Evolutionary conservation across 2,888 invertebrate species (phyloP).

Genomic region (Leistus spinibarbis): DNA sequence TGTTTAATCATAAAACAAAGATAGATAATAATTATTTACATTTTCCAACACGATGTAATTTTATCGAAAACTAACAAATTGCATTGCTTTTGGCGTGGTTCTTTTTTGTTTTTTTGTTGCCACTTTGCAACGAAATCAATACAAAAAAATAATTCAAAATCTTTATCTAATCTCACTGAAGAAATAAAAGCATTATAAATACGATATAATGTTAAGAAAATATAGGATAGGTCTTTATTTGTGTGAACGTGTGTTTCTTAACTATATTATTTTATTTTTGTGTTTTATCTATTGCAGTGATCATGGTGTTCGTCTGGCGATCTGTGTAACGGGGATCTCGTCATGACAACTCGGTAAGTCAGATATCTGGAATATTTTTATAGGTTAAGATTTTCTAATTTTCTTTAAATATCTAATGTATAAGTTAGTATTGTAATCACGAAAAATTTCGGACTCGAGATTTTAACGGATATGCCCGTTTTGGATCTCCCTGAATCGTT

Average conservation of each 20-base stretch:
- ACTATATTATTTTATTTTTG: constrained; percentile 33
- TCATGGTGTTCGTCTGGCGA: constrained; percentile 16
- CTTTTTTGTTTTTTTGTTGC: neutral
- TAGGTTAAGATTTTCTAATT: too few species aligned
- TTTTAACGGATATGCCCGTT: too few species aligned
- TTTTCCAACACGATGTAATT: neutral
- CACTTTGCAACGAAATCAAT: neutral
- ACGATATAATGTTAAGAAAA: constrained; percentile 28
- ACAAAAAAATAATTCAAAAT: constrained; percentile 17
- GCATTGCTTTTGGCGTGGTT: neutral
- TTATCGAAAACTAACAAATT: neutral
- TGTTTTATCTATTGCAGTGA: constrained; percentile 36
- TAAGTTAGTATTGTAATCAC: too few species aligned
- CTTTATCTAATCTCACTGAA: constrained; percentile 29
- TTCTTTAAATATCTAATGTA: too few species aligned
- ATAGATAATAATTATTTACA: neutral
- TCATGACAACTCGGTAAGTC: constrained; percentile 31
- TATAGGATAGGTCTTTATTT: constrained; percentile 21
- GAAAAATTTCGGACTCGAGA: too few species aligned
- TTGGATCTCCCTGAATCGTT: too few species aligned
- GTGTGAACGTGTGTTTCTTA: constrained; percentile 9
- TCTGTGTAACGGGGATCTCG: constrained; percentile 13
- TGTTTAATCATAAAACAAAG: neutral
- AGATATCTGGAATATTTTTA: neutral
- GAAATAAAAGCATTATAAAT: constrained; percentile 33